Evolutionary conservation across 2,113 vertebrate genomes (phyloP), one percentile per base, ranked within the genome.

Genomic region (Sander lucioperca): DNA sequence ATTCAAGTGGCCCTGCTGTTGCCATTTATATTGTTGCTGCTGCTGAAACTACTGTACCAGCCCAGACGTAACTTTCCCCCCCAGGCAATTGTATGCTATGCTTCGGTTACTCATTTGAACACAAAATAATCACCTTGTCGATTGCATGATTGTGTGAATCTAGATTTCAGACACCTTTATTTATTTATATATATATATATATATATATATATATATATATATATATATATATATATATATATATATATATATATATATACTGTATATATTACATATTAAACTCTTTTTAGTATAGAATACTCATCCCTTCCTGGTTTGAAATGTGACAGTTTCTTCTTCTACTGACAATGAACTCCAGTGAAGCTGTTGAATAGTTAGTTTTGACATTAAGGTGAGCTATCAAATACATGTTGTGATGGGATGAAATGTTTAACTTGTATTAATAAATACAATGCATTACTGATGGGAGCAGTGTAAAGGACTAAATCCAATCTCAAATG

Each of bases 1-100:
- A 85, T 80, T 72, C 45, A 4, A 76, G 74, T 85, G 79, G 50
- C 71, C 66, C 73, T 39, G n/a, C 48, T 73, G 79, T 77, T 85
- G 39, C 47, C 64, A 62, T 43, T 80, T 76, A 65, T 59, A 33
- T 43, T 73, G 58, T 43, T 70, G 33, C 50, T 79, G 70, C 61
- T 69, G 39, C 77, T 86, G 57, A 76, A 65, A 51, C 74, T 63
- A 15, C 62, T 63, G 21, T 53, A 51, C 59, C 67, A 74, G 75
- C 61, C 53, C 73, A 77, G 64, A 75, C 48, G 19, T 56, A 82
- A 77, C 58, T 58, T 58, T 83, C 27, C 80, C 45, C 73, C 84
- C 27, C 30, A 36, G 33, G 6, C 33, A 6, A 33, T 33, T 33
- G 33, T 33, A 33, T 33, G 33, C 33, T 6, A 33, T 33, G 33